Evolutionary conservation across 2,888 invertebrate species (phyloP).

Genomic region (Philereme vetulata): DNA sequence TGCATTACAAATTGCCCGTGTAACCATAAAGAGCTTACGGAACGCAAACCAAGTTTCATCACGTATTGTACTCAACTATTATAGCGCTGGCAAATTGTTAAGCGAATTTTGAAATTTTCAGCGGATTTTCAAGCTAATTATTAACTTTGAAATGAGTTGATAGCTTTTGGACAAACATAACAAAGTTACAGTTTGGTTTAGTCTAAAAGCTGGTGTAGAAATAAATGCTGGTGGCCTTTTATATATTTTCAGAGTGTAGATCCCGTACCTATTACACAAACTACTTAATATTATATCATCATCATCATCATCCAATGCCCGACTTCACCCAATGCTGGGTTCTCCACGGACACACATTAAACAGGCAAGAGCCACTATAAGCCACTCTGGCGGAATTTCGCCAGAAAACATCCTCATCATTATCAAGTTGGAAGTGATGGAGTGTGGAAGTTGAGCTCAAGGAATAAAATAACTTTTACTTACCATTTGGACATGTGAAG

Average conservation of each 20-base stretch:
- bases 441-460: background rate
- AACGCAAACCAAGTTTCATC: slow-evolving; percentile 24
- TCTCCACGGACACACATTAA: no score
- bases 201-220: no score
- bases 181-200: background rate
- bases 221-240: no score
- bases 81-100: slow-evolving; percentile 29
- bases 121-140: slow-evolving; percentile 31
- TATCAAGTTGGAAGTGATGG: no score
- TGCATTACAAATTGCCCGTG: slow-evolving; percentile 10
- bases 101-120: slow-evolving; percentile 32
- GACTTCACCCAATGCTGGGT: no score
- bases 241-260: no score
- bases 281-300: no score
- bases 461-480: slow-evolving; percentile 64
- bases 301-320: no score
- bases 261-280: no score
- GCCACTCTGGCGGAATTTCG: no score
- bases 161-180: slow-evolving; percentile 1
- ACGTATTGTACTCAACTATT: slow-evolving; percentile 36
- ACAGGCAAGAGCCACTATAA: no score
- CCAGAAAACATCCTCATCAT: no score
- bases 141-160: slow-evolving; percentile 35
- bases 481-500: slow-evolving; percentile 89
- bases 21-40: slow-evolving; percentile 9